Percentiles rank a stretch among this genome's conserved stretches.
Conservation (phyloP, 2,113 vertebrate genomes). For the Platysteira castanea region DNA sequence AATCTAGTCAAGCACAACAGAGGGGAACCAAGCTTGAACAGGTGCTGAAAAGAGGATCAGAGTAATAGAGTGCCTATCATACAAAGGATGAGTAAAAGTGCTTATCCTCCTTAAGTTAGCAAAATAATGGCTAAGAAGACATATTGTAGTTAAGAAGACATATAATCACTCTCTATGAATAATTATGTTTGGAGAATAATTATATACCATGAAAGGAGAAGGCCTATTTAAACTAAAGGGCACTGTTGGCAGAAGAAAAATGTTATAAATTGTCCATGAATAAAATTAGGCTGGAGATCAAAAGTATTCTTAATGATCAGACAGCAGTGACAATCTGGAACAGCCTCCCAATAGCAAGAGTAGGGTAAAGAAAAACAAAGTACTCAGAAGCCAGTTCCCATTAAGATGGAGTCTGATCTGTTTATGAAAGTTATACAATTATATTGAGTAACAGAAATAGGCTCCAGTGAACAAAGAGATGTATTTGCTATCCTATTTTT, state of each 20-base stretch:
- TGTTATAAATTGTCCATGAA: constrained; percentile 14
- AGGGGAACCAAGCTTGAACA: neutral
- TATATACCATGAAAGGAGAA: neutral
- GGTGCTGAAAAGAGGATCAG: neutral
- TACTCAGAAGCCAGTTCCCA: neutral
- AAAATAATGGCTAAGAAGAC: neutral
- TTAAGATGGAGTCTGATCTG: neutral
- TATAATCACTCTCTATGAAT: constrained; percentile 1
- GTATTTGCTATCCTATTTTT: neutral
- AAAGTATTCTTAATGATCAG: constrained; percentile 20
- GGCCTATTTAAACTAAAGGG: constrained; percentile 24
- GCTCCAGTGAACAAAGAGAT: neutral
- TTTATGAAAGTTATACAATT: neutral
- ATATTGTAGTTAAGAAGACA: neutral
- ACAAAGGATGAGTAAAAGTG: neutral
- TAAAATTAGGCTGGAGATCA: constrained; percentile 26
- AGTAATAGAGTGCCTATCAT: neutral
- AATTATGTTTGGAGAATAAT: constrained; percentile 32
- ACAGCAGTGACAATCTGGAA: neutral
- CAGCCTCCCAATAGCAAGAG: neutral
- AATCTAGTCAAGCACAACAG: neutral
- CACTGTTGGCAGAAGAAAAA: constrained; percentile 34
- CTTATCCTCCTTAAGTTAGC: neutral
- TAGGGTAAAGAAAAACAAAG: neutral
- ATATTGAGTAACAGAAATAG: neutral